These are phyloP conservation scores for Saxicola maurus DNA, from an alignment of 2,797 vertebrate species.

Conservation along the genomic window DNA sequence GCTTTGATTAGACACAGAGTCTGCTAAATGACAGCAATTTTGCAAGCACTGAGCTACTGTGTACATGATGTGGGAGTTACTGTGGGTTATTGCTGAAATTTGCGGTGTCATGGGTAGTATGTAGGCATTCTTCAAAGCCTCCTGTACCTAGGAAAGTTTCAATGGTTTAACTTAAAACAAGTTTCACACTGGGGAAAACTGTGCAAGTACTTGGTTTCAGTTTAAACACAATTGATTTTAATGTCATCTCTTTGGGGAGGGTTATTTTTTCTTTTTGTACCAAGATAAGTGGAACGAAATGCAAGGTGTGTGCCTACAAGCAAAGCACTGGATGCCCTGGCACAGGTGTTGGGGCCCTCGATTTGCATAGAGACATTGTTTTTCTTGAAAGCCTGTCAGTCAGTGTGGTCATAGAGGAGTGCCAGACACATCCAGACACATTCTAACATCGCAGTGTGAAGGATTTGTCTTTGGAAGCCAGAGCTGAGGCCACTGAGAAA, in stretches of 20 bases:
- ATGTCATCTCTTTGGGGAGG: neutral
- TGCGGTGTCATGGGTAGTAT: neutral
- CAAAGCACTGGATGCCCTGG: neutral
- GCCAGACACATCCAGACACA: neutral
- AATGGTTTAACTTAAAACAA: constrained; percentile 2
- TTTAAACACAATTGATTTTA: neutral
- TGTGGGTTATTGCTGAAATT: neutral
- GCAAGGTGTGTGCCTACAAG: neutral
- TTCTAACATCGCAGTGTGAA: rapidly evolving
- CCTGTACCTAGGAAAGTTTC: neutral
- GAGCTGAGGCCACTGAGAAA: neutral
- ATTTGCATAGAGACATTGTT: neutral
- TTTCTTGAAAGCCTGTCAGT: neutral
- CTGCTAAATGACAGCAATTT: neutral
- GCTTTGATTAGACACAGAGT: neutral
- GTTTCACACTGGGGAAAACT: neutral
- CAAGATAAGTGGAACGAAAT: neutral
- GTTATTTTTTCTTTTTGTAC: neutral
- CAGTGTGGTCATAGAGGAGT: neutral
- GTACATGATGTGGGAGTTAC: neutral
- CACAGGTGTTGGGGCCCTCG: rapidly evolving
- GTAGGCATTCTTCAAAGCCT: neutral
- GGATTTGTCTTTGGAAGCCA: neutral
- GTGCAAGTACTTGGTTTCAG: neutral
- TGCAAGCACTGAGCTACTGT: neutral